Evolutionary conservation across 2,888 invertebrate genomes (phyloP).

Genomic region (Pammene aurita): DNA sequence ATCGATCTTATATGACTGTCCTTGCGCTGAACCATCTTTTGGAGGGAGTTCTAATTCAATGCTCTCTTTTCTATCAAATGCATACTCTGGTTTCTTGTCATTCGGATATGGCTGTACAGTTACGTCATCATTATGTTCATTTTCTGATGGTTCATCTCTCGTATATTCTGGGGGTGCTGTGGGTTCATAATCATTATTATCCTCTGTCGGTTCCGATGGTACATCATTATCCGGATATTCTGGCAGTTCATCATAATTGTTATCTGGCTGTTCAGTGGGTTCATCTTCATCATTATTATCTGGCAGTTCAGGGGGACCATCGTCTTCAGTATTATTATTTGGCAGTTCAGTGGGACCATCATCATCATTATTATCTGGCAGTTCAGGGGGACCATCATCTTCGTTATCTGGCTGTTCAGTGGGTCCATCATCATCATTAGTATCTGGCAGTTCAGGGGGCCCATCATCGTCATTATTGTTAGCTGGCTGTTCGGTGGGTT

Average conservation of each 20-base stretch:
- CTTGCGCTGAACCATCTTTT: slow-evolving; percentile 23
- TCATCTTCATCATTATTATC: not conserved
- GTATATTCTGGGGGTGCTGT: not conserved
- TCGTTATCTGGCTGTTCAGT: not conserved
- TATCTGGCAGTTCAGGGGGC: not conserved
- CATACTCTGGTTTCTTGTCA: slow-evolving; percentile 39
- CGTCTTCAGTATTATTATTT: not conserved
- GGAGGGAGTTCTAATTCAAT: slow-evolving; percentile 47
- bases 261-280: not conserved
- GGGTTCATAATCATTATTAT: not conserved
- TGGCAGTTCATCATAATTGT: not conserved
- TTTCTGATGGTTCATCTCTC: not conserved
- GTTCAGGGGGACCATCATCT: not conserved
- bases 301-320: not conserved
- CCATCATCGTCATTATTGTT: not conserved
- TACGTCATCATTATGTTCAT: not conserved
- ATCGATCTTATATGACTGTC: slow-evolving; percentile 42
- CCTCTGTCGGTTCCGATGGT: not conserved
- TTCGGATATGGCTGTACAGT: not conserved
- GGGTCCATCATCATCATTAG: not conserved
- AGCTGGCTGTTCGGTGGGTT: not conserved
- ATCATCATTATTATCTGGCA: slow-evolving; percentile 1
- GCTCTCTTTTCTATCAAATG: slow-evolving; percentile 47
- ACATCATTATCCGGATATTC: not conserved
- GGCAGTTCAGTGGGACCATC: too few relatives aligned